Evolutionary conservation across 1,140 invertebrate genomes (phyloP).

Genomic region (Aphelinus atriplicis): DNA sequence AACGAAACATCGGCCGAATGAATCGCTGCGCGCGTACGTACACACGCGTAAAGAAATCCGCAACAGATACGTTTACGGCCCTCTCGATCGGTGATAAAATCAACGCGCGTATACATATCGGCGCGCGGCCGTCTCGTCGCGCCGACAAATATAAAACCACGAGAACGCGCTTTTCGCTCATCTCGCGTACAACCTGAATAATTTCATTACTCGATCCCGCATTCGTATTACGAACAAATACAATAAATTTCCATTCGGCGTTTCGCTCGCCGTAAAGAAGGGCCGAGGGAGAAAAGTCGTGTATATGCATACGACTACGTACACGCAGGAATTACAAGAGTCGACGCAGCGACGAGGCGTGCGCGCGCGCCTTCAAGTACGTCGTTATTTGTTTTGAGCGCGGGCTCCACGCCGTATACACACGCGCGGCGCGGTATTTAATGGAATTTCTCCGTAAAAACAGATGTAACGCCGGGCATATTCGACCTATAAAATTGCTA

Average conservation of each 20-base stretch:
- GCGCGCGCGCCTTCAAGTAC: neutral
- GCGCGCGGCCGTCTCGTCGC: no score
- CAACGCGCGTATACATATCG: no score
- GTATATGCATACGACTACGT: neutral
- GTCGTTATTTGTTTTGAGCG: neutral
- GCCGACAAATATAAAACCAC: no score
- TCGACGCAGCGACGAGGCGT: neutral
- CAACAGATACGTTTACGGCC: no score
- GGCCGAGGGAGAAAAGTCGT: no score
- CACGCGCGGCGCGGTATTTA: constrained; percentile 17
- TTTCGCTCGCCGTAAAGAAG: no score
- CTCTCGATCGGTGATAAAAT: no score
- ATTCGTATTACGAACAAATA: neutral
- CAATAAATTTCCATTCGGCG: neutral
- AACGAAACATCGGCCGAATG: no score
- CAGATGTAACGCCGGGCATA: neutral
- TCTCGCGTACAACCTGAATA: neutral
- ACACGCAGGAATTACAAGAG: neutral
- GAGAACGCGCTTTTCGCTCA: no score
- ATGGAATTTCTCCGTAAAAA: constrained; percentile 1
- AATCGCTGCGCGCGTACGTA: no score
- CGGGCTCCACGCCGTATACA: neutral
- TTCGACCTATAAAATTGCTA: constrained; percentile 4
- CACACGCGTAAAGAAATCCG: no score
- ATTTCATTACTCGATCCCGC: neutral